Evolutionary conservation across 2,797 vertebrate species (phyloP).

Genomic region (Cyprinella venusta): DNA sequence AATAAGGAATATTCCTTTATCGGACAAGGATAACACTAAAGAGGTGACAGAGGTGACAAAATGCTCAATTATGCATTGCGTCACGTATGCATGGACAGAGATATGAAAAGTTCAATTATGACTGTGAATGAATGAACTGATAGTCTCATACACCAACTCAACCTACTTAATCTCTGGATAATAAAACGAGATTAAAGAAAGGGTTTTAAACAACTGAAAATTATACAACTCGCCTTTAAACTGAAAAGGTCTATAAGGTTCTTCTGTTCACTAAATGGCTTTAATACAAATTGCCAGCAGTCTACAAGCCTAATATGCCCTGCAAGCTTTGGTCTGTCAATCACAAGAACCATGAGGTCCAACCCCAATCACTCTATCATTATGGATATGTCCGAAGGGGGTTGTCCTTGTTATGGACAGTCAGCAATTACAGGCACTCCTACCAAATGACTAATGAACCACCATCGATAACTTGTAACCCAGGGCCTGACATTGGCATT

Average conservation of each 20-base stretch:
- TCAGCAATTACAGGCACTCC: slow-evolving; percentile 73
- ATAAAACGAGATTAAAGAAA: background rate
- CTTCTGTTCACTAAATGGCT: background rate
- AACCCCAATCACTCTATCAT: slow-evolving; percentile 38
- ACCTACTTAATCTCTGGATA: background rate
- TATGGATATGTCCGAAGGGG: slow-evolving; percentile 47
- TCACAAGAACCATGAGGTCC: slow-evolving; percentile 32
- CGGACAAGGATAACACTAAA: background rate
- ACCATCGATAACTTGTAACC: slow-evolving; percentile 72
- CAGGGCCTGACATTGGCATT: slow-evolving; percentile 69
- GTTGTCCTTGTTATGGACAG: slow-evolving; percentile 53
- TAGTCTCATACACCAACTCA: background rate
- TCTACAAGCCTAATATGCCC: background rate
- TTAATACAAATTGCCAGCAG: background rate
- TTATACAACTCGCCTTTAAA: background rate
- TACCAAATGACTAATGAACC: slow-evolving; percentile 74
- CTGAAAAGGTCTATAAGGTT: background rate
- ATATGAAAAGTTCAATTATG: slow-evolving; percentile 6
- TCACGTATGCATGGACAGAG: background rate
- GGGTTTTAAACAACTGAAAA: background rate
- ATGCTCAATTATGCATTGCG: background rate
- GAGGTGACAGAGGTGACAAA: background rate
- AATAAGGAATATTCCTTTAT: background rate
- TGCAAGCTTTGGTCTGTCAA: slow-evolving; percentile 34
- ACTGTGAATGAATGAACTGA: background rate